phyloP scores from a whole-genome alignment of 2,797 vertebrate genomes.

The Centroberyx gerrardi region DNA sequence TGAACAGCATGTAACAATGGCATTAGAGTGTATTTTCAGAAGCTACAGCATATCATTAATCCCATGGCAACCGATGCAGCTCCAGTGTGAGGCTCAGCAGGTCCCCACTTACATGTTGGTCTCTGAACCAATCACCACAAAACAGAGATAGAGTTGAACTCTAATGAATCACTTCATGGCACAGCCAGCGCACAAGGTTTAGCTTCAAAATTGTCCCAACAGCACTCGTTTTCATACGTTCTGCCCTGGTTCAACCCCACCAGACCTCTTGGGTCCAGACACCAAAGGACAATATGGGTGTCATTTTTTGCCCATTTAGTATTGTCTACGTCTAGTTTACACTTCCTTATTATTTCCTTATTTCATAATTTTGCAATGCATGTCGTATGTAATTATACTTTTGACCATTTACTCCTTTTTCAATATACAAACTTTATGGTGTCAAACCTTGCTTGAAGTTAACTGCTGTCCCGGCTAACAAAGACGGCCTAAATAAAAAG shows the following conservation, averaged over 20 bases:
- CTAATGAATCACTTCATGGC: constrained; percentile 11
- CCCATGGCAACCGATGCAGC: constrained; percentile 72
- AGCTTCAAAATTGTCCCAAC: not conserved
- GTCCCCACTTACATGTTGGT: constrained; percentile 12
- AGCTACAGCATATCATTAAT: constrained; percentile 76
- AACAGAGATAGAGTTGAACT: constrained; percentile 14
- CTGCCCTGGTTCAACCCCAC: not conserved
- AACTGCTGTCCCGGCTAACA: no score
- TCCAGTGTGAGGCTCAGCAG: constrained; percentile 51
- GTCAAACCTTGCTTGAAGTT: no score
- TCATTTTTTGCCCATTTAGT: no score
- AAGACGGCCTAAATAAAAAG: no score
- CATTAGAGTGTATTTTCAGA: constrained; percentile 51
- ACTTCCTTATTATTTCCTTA: no score
- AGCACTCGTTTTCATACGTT: not conserved
- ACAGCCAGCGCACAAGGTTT: not conserved
- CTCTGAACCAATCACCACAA: constrained; percentile 37
- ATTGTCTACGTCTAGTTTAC: no score
- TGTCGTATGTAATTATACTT: no score
- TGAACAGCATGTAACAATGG: constrained; percentile 75
- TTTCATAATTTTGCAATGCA: no score
- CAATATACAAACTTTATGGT: no score
- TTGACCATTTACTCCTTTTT: no score
- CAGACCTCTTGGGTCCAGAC: not conserved
- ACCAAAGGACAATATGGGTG: no score